Evolutionary conservation across 2,888 invertebrate genomes (phyloP), one percentile per base, ranked within the genome.

Genomic region (Pegoplata infirma): DNA sequence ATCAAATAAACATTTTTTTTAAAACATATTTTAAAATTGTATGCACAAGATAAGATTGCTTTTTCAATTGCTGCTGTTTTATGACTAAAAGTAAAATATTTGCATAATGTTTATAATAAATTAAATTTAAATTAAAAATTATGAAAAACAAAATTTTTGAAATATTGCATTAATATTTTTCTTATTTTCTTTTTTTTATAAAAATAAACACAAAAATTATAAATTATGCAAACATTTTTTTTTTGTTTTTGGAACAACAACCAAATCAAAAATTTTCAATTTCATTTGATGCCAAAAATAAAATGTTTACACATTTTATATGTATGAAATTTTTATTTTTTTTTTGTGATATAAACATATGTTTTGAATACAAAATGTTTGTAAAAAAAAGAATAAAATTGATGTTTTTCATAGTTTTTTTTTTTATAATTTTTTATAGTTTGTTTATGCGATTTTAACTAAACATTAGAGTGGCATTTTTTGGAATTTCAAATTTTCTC

Each of bases 271-370:
- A 61, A 71, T 49, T 59, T 76, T 71, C 25, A 32, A 32, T 63
- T 49, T 63, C 44, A 55, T 61, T 25, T 32, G 59, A 71, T 61
- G 76, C 66, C 59, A 71, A 76, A 71, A 71, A 61, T 66, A 71
- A 66, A 51, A 56, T 67, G 40, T 40, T 68, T 46, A 36, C 17
- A 55, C 61, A 68, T 55, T 58, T 21, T 19, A 47, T 46, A 59
- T 40, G 40, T 14, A 17, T 23, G 1, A 44, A 17, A 64, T 25
- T 58, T 14, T 40, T 68, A 14, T 56, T n/a, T n/a, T n/a, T n/a
- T n/a, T n/a, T n/a, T n/a, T n/a, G n/a, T n/a, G n/a, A 32, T 32
- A 10, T 8, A 28, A 32, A 67, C 14, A 40, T 28, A 32, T 67
- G 53, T 59, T 66, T 51, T 59, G 1, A 44, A 7, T 25, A 12